Conservation (phyloP, 2,888 invertebrate species). For the Melolontha melolontha region DNA sequence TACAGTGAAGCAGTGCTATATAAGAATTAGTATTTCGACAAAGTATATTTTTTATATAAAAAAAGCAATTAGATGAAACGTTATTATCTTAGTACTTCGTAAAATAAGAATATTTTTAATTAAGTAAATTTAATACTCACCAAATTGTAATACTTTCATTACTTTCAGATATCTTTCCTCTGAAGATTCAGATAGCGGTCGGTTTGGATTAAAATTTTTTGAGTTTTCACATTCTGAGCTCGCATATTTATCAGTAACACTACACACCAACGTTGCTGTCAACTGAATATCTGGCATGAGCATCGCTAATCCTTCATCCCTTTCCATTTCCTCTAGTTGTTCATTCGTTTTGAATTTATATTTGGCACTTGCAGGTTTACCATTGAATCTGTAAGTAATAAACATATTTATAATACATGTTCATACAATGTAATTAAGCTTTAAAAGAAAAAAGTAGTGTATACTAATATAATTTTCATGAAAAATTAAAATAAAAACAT, state of each 20-base stretch:
- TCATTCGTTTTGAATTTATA: conserved; percentile 57
- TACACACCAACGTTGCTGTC: conserved; percentile 69
- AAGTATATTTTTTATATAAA: too few species aligned
- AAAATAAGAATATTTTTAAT: not conserved
- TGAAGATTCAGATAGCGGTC: conserved; percentile 69
- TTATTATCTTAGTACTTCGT: too few species aligned
- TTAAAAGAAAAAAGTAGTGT: not conserved
- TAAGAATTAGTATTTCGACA: too few species aligned
- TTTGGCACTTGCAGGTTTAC: conserved; percentile 53
- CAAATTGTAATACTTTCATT: conserved; percentile 91
- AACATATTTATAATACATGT: too few species aligned
- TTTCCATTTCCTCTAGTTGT: conserved; percentile 77
- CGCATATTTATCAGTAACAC: conserved; percentile 63
- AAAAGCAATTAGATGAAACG: too few species aligned
- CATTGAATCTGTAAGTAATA: conserved; percentile 54
- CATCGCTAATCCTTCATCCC: conserved; percentile 89
- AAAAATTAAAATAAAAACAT: conserved; percentile 45
- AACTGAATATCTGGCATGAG: conserved; percentile 92
- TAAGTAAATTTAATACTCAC: conserved; percentile 66
- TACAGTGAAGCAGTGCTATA: too few species aligned
- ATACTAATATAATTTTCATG: not conserved
- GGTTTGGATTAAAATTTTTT: conserved; percentile 63
- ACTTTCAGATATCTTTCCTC: conserved; percentile 86
- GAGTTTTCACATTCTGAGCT: conserved; percentile 61
- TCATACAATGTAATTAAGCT: not conserved